These are phyloP conservation scores for Eupithecia pulchellata DNA, from an alignment of 2,888 invertebrate species.

Conservation along the genomic window DNA sequence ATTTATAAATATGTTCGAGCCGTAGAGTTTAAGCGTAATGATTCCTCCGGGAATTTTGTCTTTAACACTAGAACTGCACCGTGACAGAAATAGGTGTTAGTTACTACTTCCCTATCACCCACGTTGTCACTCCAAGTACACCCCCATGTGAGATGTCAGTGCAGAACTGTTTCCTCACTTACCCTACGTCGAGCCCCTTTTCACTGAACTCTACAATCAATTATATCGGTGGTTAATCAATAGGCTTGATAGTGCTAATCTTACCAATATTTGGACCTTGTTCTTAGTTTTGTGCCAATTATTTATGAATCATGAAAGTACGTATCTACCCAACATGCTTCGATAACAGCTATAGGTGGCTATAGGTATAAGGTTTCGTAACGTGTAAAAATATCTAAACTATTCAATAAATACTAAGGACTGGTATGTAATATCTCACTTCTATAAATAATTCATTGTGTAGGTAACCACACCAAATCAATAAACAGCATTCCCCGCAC, in stretches of 20 bases:
- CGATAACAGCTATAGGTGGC: slow-evolving; percentile 17
- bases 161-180: too few relatives aligned
- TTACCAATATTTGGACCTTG: background rate
- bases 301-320: background rate
- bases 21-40: background rate
- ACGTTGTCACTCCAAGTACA: too few relatives aligned
- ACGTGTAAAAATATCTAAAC: slow-evolving; percentile 35
- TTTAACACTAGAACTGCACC: background rate
- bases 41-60: background rate
- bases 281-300: background rate
- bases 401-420: slow-evolving; percentile 15
- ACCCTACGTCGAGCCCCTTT: background rate
- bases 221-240: background rate
- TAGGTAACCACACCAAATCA: slow-evolving; percentile 25
- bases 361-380: slow-evolving; percentile 23
- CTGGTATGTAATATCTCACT: slow-evolving; percentile 28
- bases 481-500: slow-evolving; percentile 60
- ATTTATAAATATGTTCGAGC: background rate
- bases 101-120: background rate
- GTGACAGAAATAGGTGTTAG: background rate
- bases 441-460: slow-evolving; percentile 39
- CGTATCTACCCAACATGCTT: slow-evolving; percentile 12
- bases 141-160: too few relatives aligned
- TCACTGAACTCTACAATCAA: background rate
- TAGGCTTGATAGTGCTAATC: background rate